Conservation (phyloP, 2,888 invertebrate species). For the Galerucella pusilla region DNA sequence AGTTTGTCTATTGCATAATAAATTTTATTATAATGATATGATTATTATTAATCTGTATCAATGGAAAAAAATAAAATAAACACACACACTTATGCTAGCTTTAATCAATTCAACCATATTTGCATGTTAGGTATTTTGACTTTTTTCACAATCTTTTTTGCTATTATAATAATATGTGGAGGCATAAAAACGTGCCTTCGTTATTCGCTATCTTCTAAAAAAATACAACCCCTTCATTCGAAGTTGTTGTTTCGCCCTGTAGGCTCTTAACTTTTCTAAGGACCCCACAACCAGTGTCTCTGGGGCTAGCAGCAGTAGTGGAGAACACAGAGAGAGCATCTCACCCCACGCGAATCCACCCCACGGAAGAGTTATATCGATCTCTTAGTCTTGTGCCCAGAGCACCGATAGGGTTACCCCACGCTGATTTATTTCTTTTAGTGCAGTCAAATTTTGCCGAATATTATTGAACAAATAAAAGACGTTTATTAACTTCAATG, state of each 20-base stretch:
- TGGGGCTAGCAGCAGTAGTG: constrained; percentile 45
- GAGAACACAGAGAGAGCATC: constrained; percentile 48
- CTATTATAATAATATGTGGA: background rate
- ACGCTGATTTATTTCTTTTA: constrained; percentile 43
- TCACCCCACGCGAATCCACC: constrained; percentile 62
- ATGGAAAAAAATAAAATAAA: too few species aligned
- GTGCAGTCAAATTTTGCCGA: constrained; percentile 20
- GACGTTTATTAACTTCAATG: too few species aligned
- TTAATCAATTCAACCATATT: too few species aligned
- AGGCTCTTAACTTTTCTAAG: constrained; percentile 32
- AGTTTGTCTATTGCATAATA: too few species aligned
- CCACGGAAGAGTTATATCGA: constrained; percentile 68
- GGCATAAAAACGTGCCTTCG: background rate
- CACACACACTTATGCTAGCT: too few species aligned
- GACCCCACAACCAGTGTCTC: constrained; percentile 38
- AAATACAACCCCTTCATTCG: background rate
- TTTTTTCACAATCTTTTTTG: too few species aligned
- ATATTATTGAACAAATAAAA: too few species aligned
- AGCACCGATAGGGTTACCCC: constrained; percentile 49
- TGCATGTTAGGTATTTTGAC: too few species aligned
- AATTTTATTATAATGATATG: too few species aligned
- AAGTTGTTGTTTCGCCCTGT: constrained; percentile 16
- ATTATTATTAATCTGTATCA: too few species aligned
- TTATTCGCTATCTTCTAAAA: background rate
- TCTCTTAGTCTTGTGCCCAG: constrained; percentile 65